phyloP scores from a whole-genome alignment of 2,888 invertebrate genomes.

The Ditylenchus weischeri region DNA sequence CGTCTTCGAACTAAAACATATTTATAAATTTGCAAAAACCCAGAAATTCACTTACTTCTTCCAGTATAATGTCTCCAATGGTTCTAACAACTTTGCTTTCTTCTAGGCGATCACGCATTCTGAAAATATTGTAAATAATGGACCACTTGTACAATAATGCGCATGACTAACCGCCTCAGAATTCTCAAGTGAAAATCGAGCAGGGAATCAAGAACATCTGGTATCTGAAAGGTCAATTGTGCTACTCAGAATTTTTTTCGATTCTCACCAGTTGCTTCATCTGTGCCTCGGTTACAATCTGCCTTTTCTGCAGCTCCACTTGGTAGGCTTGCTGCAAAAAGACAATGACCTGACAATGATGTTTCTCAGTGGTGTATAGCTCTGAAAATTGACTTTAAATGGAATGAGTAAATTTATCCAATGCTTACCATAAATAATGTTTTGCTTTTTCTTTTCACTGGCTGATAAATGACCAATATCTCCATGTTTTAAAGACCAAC shows the following conservation, averaged over 20 bases:
- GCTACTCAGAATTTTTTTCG: no score
- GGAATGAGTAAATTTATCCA: no score
- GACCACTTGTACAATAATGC: no score
- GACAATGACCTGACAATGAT: slow-evolving; percentile 39
- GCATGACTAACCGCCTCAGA: slow-evolving; percentile 31
- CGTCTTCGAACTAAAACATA: slow-evolving; percentile 23
- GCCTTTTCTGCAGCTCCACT: slow-evolving; percentile 29
- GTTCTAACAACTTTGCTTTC: slow-evolving; percentile 42
- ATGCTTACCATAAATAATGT: slow-evolving; percentile 29
- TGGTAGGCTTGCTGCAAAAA: slow-evolving; percentile 40
- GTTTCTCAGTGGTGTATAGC: slow-evolving; percentile 35
- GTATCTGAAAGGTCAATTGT: slow-evolving; percentile 26
- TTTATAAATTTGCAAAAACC: slow-evolving; percentile 10
- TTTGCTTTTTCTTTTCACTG: slow-evolving; percentile 31
- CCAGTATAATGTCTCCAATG: slow-evolving; percentile 49
- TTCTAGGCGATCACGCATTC: slow-evolving; percentile 38
- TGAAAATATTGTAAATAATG: no score
- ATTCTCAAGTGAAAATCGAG: slow-evolving; percentile 52
- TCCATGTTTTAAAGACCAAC: slow-evolving; percentile 35
- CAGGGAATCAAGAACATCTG: slow-evolving; percentile 54
- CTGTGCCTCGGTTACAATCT: slow-evolving; percentile 30
- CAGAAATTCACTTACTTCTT: slow-evolving; percentile 60
- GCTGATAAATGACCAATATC: slow-evolving; percentile 1
- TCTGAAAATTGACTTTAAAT: slow-evolving; percentile 27
- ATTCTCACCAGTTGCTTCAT: slow-evolving; percentile 14